Evolutionary conservation across 2,113 vertebrate species (phyloP).

Genomic region (Gymnobelideus leadbeateri): DNA sequence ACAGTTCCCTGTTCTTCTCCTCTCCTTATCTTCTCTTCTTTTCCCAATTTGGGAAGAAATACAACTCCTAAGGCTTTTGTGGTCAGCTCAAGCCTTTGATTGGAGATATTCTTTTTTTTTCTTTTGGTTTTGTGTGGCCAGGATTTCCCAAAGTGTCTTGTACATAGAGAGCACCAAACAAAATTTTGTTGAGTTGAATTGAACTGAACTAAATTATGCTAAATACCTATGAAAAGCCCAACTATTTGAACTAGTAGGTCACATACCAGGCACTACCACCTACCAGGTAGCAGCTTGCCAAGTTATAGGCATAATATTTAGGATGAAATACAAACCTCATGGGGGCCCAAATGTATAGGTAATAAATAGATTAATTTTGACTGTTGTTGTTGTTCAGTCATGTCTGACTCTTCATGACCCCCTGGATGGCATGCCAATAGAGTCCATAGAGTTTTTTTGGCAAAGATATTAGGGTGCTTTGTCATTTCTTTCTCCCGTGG

Average conservation of each 20-base stretch:
- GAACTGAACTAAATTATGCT: background rate
- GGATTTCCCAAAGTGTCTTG: background rate
- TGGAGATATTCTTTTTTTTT: background rate
- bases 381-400: background rate
- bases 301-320: background rate
- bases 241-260: background rate
- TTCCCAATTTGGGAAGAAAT: background rate
- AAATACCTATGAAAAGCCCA: background rate
- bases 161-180: too few relatives aligned
- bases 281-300: background rate
- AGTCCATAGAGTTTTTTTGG: too few relatives aligned
- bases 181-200: background rate
- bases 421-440: too few relatives aligned
- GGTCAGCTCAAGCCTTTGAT: background rate
- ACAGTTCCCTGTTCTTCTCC: background rate
- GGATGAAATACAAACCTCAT: background rate
- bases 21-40: background rate
- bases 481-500: too few relatives aligned
- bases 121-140: background rate
- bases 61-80: background rate
- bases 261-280: background rate
- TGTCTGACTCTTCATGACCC: too few relatives aligned
- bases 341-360: background rate
- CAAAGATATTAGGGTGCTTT: too few relatives aligned
- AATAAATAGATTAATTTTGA: background rate